Conservation (phyloP, 2,888 invertebrate species). For the Reticulitermes lucifugus region DNA sequence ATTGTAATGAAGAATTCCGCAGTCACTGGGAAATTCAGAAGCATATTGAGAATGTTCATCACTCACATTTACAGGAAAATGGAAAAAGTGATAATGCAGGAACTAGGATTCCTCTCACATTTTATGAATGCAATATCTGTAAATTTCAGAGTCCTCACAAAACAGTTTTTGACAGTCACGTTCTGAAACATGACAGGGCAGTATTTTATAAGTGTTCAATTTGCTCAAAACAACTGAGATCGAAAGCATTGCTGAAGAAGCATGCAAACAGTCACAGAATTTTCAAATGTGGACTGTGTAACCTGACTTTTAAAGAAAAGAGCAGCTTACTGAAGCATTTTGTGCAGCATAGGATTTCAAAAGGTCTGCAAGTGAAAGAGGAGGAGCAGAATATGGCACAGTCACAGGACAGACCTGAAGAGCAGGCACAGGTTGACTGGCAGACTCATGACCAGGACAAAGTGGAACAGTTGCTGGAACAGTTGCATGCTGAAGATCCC, state of each 20-base stretch:
- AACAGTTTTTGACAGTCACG: conserved; percentile 46
- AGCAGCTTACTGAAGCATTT: conserved; percentile 43
- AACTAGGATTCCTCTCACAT: not conserved
- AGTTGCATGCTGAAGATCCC: conserved; percentile 40
- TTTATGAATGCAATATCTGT: conserved; percentile 49
- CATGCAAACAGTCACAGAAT: conserved; percentile 41
- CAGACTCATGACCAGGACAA: conserved; percentile 11
- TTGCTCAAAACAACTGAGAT: conserved; percentile 47
- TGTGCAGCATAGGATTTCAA: not conserved
- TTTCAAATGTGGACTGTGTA: conserved; percentile 50
- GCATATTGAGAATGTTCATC: conserved; percentile 49
- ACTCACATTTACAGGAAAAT: not conserved
- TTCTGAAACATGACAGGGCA: conserved; percentile 35
- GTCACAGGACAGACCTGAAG: conserved; percentile 6
- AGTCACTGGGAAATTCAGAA: conserved; percentile 43
- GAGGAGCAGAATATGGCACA: not conserved
- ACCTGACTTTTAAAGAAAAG: conserved; percentile 35
- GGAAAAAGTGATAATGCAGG: not conserved
- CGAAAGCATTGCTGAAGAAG: conserved; percentile 29
- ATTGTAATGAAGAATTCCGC: conserved; percentile 50
- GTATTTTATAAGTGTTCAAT: conserved; percentile 43
- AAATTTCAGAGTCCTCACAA: conserved; percentile 40
- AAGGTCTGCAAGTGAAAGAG: not conserved
- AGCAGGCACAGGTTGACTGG: not conserved
- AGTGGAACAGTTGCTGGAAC: conserved; percentile 43